phyloP scores from a whole-genome alignment of 2,888 invertebrate genomes.

The Ennomos erosarius region DNA sequence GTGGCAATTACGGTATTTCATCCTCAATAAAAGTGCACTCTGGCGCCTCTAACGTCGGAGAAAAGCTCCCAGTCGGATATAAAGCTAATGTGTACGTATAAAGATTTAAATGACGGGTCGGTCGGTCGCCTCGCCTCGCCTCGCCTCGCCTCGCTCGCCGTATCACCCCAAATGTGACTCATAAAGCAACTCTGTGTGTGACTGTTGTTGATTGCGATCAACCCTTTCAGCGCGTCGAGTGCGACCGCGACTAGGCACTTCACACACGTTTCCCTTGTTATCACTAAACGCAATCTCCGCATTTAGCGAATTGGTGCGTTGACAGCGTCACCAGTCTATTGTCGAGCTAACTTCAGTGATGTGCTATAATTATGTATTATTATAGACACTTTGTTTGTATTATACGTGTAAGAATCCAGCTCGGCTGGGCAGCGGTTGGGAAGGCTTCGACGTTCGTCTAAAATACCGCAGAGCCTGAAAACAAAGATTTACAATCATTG shows the following conservation, averaged over 20 bases:
- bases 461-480: too few species aligned
- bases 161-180: constrained; percentile 36
- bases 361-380: too few species aligned
- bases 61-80: constrained; percentile 72
- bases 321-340: constrained; percentile 24
- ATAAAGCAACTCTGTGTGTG: constrained; percentile 39
- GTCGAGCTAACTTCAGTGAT: constrained; percentile 12
- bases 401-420: too few species aligned
- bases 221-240: constrained; percentile 39
- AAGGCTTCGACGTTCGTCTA: too few species aligned
- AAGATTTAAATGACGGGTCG: constrained; percentile 76
- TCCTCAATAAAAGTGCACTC: constrained; percentile 82
- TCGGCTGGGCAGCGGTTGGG: too few species aligned
- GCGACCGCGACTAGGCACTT: constrained; percentile 39
- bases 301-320: constrained; percentile 38
- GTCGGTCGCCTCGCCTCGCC: constrained; percentile 38
- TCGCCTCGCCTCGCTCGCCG: constrained; percentile 35
- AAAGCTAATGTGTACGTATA: constrained; percentile 81
- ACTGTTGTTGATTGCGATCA: constrained; percentile 44
- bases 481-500: too few species aligned
- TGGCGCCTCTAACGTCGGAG: constrained; percentile 69
- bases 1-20: constrained; percentile 81
- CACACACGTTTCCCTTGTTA: constrained; percentile 41
- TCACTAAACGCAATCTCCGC: constrained; percentile 32
- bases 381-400: too few species aligned